Percentiles rank a stretch among this genome's conserved stretches.
These are phyloP conservation scores for Heliangelus exortis DNA, from an alignment of 2,797 vertebrate genomes.

Conservation along the genomic window DNA sequence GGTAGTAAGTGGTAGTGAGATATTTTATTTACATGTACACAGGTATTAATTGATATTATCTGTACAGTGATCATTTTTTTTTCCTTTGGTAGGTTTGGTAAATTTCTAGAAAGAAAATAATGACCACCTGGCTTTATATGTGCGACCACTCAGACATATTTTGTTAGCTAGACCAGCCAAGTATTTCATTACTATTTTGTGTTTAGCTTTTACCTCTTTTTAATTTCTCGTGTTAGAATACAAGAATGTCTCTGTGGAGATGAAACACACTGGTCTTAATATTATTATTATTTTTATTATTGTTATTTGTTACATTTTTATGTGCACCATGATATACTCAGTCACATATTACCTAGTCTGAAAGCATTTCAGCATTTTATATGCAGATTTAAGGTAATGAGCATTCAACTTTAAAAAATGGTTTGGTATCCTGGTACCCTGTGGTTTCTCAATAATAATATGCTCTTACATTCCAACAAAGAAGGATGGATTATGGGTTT, in stretches of 20 bases:
- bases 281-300: background rate
- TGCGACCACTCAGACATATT: background rate
- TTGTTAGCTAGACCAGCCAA: constrained; percentile 1
- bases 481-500: constrained; percentile 81
- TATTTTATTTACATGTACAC: background rate
- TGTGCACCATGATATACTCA: constrained; percentile 55
- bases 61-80: background rate
- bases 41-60: background rate
- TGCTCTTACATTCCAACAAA: constrained; percentile 77
- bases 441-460: constrained; percentile 81
- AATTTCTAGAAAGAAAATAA: background rate
- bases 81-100: background rate
- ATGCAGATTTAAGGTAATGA: constrained; percentile 81
- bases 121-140: background rate
- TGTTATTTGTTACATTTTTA: constrained; percentile 66
- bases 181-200: constrained; percentile 51
- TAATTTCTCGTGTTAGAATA: constrained; percentile 48
- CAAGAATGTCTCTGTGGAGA: constrained; percentile 50
- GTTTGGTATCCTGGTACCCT: constrained; percentile 65
- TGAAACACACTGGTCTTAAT: constrained; percentile 19
- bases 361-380: constrained; percentile 73
- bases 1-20: background rate
- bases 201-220: constrained; percentile 66
- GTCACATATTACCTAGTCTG: constrained; percentile 68
- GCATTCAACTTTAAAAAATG: constrained; percentile 80